These are phyloP conservation scores for Ochlodes sylvanus DNA, from an alignment of 2,888 invertebrate genomes.

Conservation along the genomic window DNA sequence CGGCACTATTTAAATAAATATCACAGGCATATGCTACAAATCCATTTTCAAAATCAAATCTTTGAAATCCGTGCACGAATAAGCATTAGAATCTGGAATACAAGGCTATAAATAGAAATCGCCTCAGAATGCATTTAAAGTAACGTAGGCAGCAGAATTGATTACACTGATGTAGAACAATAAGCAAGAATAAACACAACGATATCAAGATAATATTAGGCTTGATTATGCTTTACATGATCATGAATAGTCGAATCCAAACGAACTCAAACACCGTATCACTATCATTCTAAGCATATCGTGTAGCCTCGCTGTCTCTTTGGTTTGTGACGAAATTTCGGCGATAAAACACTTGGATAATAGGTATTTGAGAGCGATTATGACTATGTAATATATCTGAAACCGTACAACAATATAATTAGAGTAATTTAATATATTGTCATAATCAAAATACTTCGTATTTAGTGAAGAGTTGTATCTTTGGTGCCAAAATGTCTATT, in stretches of 20 bases:
- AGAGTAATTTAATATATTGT: neutral
- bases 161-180: constrained; percentile 1
- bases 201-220: neutral
- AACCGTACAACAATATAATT: no score
- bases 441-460: neutral
- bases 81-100: constrained; percentile 8
- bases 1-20: no score
- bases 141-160: neutral
- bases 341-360: neutral
- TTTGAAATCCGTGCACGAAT: no score
- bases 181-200: neutral
- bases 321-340: neutral
- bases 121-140: neutral
- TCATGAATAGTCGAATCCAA: neutral
- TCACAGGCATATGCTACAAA: neutral
- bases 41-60: neutral
- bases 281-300: no score
- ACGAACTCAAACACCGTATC: neutral
- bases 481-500: constrained; percentile 48
- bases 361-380: neutral
- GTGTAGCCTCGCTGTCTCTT: no score
- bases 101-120: constrained; percentile 27
- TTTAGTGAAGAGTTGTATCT: constrained; percentile 26
- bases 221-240: neutral
- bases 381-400: no score